Base-by-base conservation (phyloP, 2,888 invertebrate genomes). In the Balanococcus diminutus region DNA sequence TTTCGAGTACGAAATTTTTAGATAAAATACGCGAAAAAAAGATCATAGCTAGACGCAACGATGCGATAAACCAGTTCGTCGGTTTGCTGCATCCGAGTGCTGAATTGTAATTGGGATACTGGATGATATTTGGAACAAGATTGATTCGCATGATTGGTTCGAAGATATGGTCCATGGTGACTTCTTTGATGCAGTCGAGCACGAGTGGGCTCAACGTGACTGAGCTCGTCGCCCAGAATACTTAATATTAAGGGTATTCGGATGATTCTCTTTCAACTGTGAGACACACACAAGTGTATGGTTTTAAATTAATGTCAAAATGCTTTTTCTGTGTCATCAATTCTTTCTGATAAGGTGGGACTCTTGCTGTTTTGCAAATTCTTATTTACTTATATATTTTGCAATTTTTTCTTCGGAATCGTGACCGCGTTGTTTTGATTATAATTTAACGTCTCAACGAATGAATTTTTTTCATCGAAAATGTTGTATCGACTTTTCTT, bases 101-200 rank as follows among this genome's bases (percentile, higher is more conserved):
- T 51, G 51, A 51, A 51, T 51, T 51, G 51, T 51, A 51, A 51
- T 51, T 51, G 51, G 51, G 19, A 51, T 51, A 51, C 61, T 4
- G 3, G 61, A 67, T 67, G 61, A 67, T 67, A 67, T 67, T 28
- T 28, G 61, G 25, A 67, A 67, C 61, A 67, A 28, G 61, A 67
- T 67, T 25, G 61, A 67, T 67, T 67, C 61, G 61, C 25, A 28
- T 67, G 61, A 67, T 67, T 67, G 61, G 61, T 28, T 67, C 51
- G 19, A 8, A 51, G 19, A 19, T 51, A 51, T 51, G n/a, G 51
- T 51, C 4, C 19, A 51, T 51, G n/a, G 51, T 51, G 51, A 51
- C 51, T 51, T 51, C 51, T 51, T 51, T 51, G 51, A 51, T 51
- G n/a, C 19, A 9, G 9, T 51, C 51, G 51, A 51, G 51, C 19